Evolutionary conservation across 2,888 invertebrate genomes (phyloP).

Genomic region (Lobophora halterata): DNA sequence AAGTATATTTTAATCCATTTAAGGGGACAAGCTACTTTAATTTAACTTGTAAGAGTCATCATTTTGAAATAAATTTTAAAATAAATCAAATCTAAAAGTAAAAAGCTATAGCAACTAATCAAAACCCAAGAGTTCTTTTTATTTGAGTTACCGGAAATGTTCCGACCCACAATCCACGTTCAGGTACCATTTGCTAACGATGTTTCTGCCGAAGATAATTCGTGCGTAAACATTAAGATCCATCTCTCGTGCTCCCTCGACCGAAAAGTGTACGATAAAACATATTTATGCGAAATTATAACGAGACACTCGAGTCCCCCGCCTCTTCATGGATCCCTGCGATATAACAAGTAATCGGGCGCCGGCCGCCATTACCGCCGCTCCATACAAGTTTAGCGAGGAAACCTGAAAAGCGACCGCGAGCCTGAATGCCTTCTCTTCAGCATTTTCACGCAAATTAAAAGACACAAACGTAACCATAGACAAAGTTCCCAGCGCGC

Average conservation of each 20-base stretch:
- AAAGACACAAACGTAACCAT: conserved; percentile 72
- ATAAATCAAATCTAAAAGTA: conserved; percentile 4
- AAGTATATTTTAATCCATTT: no score
- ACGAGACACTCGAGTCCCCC: conserved; percentile 62
- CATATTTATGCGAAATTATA: conserved; percentile 75
- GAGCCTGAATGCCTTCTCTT: conserved; percentile 61
- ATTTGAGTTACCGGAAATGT: conserved; percentile 7
- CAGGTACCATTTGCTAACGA: conserved; percentile 41
- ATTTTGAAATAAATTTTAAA: no score
- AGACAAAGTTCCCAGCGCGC: conserved; percentile 63
- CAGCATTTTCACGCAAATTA: conserved; percentile 78
- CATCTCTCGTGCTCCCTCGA: conserved; percentile 41
- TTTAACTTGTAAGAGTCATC: no score
- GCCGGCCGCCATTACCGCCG: conserved; percentile 45
- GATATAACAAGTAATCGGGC: conserved; percentile 63
- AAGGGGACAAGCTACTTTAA: no score
- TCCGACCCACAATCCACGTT: conserved; percentile 17
- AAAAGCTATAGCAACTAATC: not conserved
- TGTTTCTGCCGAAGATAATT: conserved; percentile 58
- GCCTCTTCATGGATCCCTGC: conserved; percentile 44
- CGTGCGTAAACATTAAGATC: conserved; percentile 67
- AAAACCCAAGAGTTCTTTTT: conserved; percentile 1
- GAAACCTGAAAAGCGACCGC: conserved; percentile 57
- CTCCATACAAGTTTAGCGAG: conserved; percentile 54
- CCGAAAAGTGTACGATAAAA: conserved; percentile 59